phyloP scores from a whole-genome alignment of 2,888 invertebrate genomes.

The Phortica okadai region DNA sequence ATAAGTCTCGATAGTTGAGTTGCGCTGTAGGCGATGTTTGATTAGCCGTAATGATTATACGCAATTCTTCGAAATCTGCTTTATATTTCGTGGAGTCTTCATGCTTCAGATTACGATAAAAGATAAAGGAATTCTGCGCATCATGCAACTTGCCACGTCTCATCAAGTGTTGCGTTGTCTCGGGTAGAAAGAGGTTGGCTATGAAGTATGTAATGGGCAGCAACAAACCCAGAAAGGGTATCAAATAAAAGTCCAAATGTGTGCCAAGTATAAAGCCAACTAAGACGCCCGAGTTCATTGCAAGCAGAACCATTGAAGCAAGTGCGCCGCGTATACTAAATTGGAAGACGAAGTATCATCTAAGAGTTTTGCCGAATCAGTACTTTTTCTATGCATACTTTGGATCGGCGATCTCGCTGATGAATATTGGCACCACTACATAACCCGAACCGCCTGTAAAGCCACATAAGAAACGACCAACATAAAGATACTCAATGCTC shows the following conservation, averaged over 20 bases:
- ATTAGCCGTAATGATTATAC: constrained; percentile 40
- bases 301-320: constrained; percentile 68
- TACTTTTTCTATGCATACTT: too few relatives aligned
- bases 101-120: constrained; percentile 62
- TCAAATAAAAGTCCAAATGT: constrained; percentile 65
- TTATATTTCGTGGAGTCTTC: not conserved
- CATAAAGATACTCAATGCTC: constrained; percentile 54
- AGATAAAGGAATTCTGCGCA: constrained; percentile 67
- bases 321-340: constrained; percentile 69
- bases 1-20: constrained; percentile 59
- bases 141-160: constrained; percentile 49
- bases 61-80: constrained; percentile 61
- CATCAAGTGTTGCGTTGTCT: constrained; percentile 70
- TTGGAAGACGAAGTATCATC: too few relatives aligned
- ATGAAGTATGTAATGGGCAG: constrained; percentile 62
- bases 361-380: too few relatives aligned
- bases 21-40: not conserved
- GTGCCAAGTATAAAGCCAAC: constrained; percentile 68
- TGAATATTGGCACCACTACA: constrained; percentile 63
- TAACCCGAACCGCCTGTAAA: constrained; percentile 64
- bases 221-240: constrained; percentile 59
- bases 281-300: constrained; percentile 70
- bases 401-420: constrained; percentile 44
- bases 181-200: constrained; percentile 55
- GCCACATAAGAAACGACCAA: constrained; percentile 62